A percentile compares a stretch with the other conserved stretches of the same genome.
These are phyloP conservation scores for Halocaridina rubra DNA, from an alignment of 2,888 invertebrate genomes.

Conservation along the genomic window DNA sequence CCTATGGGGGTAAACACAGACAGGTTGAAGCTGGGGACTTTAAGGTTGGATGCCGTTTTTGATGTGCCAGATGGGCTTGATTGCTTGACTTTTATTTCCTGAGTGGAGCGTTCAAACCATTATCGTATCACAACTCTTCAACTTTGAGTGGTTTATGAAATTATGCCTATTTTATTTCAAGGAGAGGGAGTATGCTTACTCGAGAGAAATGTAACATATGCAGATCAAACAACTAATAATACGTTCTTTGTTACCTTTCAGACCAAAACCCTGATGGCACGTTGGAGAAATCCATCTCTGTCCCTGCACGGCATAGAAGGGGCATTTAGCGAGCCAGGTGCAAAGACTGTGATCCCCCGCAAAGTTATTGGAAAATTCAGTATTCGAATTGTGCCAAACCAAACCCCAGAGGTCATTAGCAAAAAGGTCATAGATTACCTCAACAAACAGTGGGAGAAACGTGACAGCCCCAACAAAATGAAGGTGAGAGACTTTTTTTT, in stretches of 20 bases:
- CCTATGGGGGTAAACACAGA: too few species aligned
- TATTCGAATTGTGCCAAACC: slow-evolving; percentile 94
- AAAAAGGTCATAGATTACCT: slow-evolving; percentile 82
- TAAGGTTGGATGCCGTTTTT: too few species aligned
- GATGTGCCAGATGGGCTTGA: too few species aligned
- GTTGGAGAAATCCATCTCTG: slow-evolving; percentile 94
- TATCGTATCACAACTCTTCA: too few species aligned
- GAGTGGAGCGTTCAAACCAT: too few species aligned
- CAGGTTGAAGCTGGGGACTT: too few species aligned
- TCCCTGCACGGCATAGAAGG: slow-evolving; percentile 96
- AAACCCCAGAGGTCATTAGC: slow-evolving; percentile 85
- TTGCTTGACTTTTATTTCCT: too few species aligned
- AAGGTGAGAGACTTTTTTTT: slow-evolving; percentile 71
- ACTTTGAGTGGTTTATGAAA: too few species aligned
- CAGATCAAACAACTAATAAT: too few species aligned
- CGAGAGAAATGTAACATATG: too few species aligned
- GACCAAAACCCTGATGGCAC: slow-evolving; percentile 87
- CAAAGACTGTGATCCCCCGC: slow-evolving; percentile 94
- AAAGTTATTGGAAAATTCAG: slow-evolving; percentile 98
- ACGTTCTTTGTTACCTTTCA: slow-evolving; percentile 66
- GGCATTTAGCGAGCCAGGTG: slow-evolving; percentile 91
- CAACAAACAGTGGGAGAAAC: slow-evolving; percentile 80
- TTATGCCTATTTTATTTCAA: too few species aligned
- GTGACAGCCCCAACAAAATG: slow-evolving; percentile 88
- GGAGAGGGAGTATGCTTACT: too few species aligned